phyloP scores from a whole-genome alignment of 2,888 invertebrate species.

The Ophioninae sp. region DNA sequence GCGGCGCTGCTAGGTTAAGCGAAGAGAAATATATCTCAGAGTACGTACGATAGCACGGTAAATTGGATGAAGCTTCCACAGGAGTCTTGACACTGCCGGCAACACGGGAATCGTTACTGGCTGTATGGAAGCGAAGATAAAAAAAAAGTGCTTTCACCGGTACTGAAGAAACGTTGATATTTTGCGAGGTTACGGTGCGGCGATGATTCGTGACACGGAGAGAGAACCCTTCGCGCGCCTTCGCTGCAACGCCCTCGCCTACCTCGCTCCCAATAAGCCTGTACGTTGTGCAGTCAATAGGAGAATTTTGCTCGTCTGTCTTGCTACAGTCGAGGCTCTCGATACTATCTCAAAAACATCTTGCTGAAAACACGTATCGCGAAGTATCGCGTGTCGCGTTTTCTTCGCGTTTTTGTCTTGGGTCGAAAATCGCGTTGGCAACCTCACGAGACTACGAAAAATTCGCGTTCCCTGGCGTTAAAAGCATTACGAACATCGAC shows the following conservation, averaged over 20 bases:
- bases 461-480: no score
- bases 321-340: conserved; percentile 38
- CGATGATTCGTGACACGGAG: conserved; percentile 33
- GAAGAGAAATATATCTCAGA: not conserved
- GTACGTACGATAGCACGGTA: conserved; percentile 5
- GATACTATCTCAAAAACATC: not conserved
- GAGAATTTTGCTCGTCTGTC: conserved; percentile 34
- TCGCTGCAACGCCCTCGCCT: conserved; percentile 57
- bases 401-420: no score
- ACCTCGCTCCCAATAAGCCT: conserved; percentile 29
- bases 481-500: no score
- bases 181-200: conserved; percentile 35
- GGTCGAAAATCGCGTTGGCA: no score
- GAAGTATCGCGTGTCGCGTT: no score
- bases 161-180: conserved; percentile 25
- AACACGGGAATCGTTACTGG: conserved; percentile 44
- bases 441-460: no score
- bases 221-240: conserved; percentile 44
- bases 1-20: conserved; percentile 7
- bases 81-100: conserved; percentile 29
- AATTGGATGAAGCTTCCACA: conserved; percentile 29
- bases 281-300: conserved; percentile 35
- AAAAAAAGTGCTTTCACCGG: conserved; percentile 22
- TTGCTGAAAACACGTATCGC: no score
- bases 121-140: not conserved